Percentiles rank a stretch among this genome's conserved stretches.
phyloP scores from a whole-genome alignment of 1,140 invertebrate species.

The Drosophila miranda region DNA sequence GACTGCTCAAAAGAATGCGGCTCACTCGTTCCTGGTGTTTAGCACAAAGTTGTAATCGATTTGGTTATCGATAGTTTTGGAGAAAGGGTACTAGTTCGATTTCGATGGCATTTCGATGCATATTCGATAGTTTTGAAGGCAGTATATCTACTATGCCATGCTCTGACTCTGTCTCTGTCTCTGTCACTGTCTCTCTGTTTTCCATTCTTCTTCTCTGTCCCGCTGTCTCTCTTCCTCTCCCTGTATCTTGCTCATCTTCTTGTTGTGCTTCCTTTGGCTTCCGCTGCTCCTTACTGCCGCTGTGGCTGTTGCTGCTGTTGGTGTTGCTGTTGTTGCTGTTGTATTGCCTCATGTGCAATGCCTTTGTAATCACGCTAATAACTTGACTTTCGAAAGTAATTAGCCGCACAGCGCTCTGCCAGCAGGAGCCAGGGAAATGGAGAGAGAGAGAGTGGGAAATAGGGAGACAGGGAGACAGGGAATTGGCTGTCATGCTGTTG shows the following conservation, averaged over 20 bases:
- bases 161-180: not conserved
- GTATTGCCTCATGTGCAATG: conserved; percentile 62
- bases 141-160: no score
- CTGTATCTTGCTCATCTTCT: conserved; percentile 18
- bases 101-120: no score
- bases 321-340: conserved; percentile 20
- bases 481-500: conserved; percentile 57
- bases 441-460: not conserved
- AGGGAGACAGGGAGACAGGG: not conserved
- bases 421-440: not conserved
- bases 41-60: no score
- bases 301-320: conserved; percentile 33
- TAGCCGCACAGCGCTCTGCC: conserved; percentile 72
- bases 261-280: conserved; percentile 32
- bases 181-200: not conserved
- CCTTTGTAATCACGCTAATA: conserved; percentile 81
- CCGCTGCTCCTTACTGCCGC: conserved; percentile 21
- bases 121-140: no score
- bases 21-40: no score
- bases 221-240: not conserved
- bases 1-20: no score
- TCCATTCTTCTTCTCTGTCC: not conserved
- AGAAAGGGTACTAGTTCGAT: no score
- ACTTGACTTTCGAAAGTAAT: conserved; percentile 81
- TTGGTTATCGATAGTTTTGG: no score